Conservation (phyloP, 92 coral and sea anemone species). For the Phenganax marumi region DNA sequence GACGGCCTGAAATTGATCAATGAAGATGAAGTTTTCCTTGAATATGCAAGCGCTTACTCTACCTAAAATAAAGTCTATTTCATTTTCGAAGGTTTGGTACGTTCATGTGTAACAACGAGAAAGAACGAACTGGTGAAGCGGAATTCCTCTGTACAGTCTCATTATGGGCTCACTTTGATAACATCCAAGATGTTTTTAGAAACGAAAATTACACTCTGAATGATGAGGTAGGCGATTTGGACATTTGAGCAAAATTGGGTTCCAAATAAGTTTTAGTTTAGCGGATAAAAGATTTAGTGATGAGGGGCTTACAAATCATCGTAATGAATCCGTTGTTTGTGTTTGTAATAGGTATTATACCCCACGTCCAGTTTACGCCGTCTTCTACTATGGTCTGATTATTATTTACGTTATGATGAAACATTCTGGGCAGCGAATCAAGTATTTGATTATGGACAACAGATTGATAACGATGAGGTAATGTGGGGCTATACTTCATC, state of each 20-base stretch:
- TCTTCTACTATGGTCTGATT: slow-evolving; percentile 87
- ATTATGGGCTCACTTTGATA: slow-evolving; percentile 90
- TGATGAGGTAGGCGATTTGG: slow-evolving; percentile 57
- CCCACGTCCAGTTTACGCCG: slow-evolving; percentile 93
- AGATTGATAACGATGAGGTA: slow-evolving; percentile 64
- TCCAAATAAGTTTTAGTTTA: neutral
- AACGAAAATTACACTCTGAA: slow-evolving; percentile 62
- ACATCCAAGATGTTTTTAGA: slow-evolving; percentile 63
- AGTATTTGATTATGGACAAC: slow-evolving; percentile 61
- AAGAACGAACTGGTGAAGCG: slow-evolving; percentile 62
- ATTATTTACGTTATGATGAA: slow-evolving; percentile 91
- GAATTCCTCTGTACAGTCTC: slow-evolving; percentile 67
- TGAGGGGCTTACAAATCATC: neutral
- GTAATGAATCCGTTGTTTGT: neutral
- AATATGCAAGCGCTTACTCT: too few species aligned
- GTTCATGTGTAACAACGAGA: slow-evolving; percentile 82
- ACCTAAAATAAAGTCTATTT: neutral
- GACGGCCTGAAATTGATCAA: too few species aligned
- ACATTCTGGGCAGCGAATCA: slow-evolving; percentile 88
- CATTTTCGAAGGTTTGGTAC: slow-evolving; percentile 82
- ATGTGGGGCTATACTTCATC: slow-evolving; percentile 18
- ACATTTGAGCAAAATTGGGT: too few species aligned
- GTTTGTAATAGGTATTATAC: slow-evolving; percentile 61
- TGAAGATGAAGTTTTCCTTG: too few species aligned
- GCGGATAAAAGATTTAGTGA: neutral